A percentile compares a stretch with the other conserved stretches of the same genome.
phyloP scores from a whole-genome alignment of 1,140 invertebrate species.

The Heliconius hewitsoni region DNA sequence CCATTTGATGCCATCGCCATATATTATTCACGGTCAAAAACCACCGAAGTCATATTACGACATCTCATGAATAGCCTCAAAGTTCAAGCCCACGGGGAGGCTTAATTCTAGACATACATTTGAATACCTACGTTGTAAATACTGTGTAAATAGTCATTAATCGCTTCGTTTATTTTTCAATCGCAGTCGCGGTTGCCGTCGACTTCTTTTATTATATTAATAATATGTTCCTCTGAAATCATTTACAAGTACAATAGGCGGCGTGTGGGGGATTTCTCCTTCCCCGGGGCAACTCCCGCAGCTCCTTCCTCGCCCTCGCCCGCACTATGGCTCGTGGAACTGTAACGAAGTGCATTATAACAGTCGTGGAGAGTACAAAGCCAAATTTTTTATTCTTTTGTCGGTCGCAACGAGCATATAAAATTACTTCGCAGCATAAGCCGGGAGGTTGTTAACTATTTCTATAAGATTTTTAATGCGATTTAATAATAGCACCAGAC shows the following conservation, averaged over 20 bases:
- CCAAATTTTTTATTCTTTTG: constrained; percentile 2
- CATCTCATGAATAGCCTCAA: too few relatives aligned
- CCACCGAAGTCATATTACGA: too few relatives aligned
- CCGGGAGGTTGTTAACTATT: constrained; percentile 3
- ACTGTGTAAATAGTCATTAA: too few relatives aligned
- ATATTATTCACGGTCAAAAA: too few relatives aligned
- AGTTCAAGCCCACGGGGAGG: too few relatives aligned
- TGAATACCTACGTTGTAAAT: too few relatives aligned
- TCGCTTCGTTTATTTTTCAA: not conserved
- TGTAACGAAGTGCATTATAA: constrained; percentile 15
- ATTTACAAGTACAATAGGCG: not conserved
- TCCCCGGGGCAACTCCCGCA: too few relatives aligned
- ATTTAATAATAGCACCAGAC: not conserved
- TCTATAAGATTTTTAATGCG: not conserved
- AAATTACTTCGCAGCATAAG: not conserved
- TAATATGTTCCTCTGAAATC: constrained; percentile 10
- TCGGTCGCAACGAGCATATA: constrained; percentile 7
- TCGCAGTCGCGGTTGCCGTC: not conserved
- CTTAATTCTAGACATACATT: too few relatives aligned
- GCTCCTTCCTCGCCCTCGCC: not conserved
- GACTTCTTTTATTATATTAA: constrained; percentile 9
- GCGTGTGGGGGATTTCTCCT: not conserved
- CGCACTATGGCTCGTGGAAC: not conserved
- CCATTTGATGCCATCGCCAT: too few relatives aligned
- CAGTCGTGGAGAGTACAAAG: constrained; percentile 4